Conservation (phyloP, 2,888 invertebrate genomes). For the Rhodophaea formosa region DNA sequence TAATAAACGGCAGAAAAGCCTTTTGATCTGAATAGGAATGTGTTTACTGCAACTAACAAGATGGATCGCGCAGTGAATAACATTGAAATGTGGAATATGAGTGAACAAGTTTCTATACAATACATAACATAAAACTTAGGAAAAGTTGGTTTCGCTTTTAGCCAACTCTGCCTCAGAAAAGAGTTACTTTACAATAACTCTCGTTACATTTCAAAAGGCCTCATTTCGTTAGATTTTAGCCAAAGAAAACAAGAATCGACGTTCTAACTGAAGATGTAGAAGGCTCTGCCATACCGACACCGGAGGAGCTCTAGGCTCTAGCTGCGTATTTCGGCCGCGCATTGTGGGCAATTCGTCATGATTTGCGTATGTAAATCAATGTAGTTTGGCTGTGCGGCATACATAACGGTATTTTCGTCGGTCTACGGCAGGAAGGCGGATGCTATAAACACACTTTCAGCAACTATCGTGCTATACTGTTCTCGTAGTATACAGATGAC, state of each 20-base stretch:
- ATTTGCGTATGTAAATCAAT: slow-evolving; percentile 79
- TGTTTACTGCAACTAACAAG: slow-evolving; percentile 36
- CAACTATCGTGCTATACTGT: slow-evolving; percentile 50
- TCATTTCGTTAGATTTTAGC: no score
- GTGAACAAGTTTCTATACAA: background rate
- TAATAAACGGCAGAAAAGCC: slow-evolving; percentile 44
- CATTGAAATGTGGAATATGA: background rate
- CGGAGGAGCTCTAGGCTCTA: slow-evolving; percentile 31
- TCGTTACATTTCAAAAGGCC: no score
- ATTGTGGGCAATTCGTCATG: slow-evolving; percentile 76
- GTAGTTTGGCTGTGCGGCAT: slow-evolving; percentile 69
- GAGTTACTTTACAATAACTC: no score
- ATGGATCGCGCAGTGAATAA: background rate
- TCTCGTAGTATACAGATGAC: slow-evolving; percentile 43
- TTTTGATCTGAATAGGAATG: slow-evolving; percentile 47
- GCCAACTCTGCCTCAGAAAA: no score
- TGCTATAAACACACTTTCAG: slow-evolving; percentile 79
- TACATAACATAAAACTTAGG: background rate
- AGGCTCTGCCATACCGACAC: background rate
- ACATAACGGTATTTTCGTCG: slow-evolving; percentile 78
- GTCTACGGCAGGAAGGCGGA: slow-evolving; percentile 75
- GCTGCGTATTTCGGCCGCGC: slow-evolving; percentile 62
- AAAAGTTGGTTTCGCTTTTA: no score
- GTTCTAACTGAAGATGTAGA: background rate
- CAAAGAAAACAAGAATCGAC: no score